Evolutionary conservation across 2,888 invertebrate species (phyloP), one percentile per base, ranked within the genome.

Genomic region (Sinotaia quadrata): DNA sequence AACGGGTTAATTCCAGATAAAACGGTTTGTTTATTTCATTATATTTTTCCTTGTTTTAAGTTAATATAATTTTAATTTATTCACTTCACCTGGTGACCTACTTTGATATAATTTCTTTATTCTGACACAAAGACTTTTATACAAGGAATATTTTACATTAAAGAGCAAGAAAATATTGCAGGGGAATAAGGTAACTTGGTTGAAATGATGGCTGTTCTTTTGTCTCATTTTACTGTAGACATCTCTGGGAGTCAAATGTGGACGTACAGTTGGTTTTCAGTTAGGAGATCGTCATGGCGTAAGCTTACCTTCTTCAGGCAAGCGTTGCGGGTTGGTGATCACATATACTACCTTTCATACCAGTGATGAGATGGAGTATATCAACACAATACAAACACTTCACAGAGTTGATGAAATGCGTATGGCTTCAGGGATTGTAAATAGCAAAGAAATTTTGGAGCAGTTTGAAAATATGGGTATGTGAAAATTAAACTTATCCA

Each of bases 261-360:
- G 92, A 3, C 85, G 90, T 61, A 87, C 92, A 87, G 89, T 92
- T 0, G 91, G 89, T 0, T 92, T 92, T 80, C 89, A 91, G 4
- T 89, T 91, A 0, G 91, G 90, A 2, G 91, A 91, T 82, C 87
- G 90, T 15, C 92, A 92, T 76, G 91, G 91, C 2, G 91, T 92
- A 3, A 88, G 87, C 69, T 90, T 90, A 0, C 90, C 92, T 0
- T 89, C 91, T 2, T 81, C 78, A 27, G 84, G 82, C 34, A 91
- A 56, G 83, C 84, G 92, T 56, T 92, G 91, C 85, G 91, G 91
- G 0, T 79, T 92, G 37, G 71, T 81, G 10, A 65, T 79, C 41
- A 74, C 67, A 10, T 75, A 76, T 34, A 74, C 78, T 31, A 63
- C 71, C 8, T 69, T 78, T 41, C 61, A 69, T 33, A 73, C 52